Evolutionary conservation across 2,888 invertebrate genomes (phyloP).

Genomic region (Phragmatobia fuliginosa): DNA sequence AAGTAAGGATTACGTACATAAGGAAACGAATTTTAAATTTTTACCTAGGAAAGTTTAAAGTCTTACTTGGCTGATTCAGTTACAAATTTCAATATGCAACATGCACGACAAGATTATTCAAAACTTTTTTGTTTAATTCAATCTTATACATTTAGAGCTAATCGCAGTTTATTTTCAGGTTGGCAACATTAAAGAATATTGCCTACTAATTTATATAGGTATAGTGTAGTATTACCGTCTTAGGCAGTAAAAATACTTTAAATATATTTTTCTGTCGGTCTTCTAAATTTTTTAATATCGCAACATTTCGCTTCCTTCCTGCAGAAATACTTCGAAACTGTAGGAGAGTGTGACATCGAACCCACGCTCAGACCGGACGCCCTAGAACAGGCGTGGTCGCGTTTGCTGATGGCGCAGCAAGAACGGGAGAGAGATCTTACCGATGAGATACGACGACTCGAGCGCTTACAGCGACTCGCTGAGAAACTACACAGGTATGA

Average conservation of each 20-base stretch:
- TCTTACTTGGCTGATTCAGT: too few relatives aligned
- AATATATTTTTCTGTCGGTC: not conserved
- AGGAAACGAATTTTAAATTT: too few relatives aligned
- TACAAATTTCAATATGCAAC: not conserved
- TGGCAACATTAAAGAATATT: not conserved
- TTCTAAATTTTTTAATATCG: not conserved
- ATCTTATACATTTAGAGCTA: not conserved
- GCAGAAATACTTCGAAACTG: slow-evolving; percentile 94
- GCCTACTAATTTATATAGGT: not conserved
- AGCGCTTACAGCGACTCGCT: slow-evolving; percentile 96
- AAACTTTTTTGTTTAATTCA: not conserved
- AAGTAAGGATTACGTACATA: too few relatives aligned
- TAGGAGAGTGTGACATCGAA: slow-evolving; percentile 95
- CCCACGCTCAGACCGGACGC: slow-evolving; percentile 94
- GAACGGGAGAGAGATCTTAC: slow-evolving; percentile 96
- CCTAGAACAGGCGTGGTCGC: slow-evolving; percentile 95
- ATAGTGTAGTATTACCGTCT: not conserved
- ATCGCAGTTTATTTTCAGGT: not conserved
- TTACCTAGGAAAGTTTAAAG: too few relatives aligned
- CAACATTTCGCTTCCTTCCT: not conserved
- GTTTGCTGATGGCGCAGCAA: slow-evolving; percentile 94
- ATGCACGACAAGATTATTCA: not conserved
- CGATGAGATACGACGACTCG: slow-evolving; percentile 96
- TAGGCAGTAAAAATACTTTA: not conserved
- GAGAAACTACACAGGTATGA: slow-evolving; percentile 93